phyloP scores from a whole-genome alignment of 2,888 invertebrate genomes.

The Metacarcinus magister region DNA sequence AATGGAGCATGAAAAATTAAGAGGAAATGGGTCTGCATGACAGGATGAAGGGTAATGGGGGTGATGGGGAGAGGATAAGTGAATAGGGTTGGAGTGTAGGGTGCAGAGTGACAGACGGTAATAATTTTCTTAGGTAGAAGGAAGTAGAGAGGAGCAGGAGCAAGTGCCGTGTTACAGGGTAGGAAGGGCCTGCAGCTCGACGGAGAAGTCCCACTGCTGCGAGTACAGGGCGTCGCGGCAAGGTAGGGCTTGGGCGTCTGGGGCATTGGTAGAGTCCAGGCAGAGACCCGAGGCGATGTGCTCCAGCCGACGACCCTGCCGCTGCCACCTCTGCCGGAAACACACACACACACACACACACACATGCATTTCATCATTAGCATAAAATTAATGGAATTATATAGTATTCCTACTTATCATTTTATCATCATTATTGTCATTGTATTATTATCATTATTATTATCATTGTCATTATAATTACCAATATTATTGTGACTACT shows the following conservation, averaged over 20 bases:
- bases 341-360: slow-evolving; percentile 38
- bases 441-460: neutral
- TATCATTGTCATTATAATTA: neutral
- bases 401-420: too few species aligned
- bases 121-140: too few species aligned
- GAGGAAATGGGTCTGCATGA: too few species aligned
- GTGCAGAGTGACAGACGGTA: neutral
- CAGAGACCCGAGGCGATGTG: slow-evolving; percentile 72
- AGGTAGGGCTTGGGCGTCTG: slow-evolving; percentile 65
- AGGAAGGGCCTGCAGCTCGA: slow-evolving; percentile 73
- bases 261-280: slow-evolving; percentile 68
- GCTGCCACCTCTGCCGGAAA: slow-evolving; percentile 66
- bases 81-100: neutral
- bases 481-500: neutral
- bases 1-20: too few species aligned
- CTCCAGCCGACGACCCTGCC: slow-evolving; percentile 65
- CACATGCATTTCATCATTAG: neutral
- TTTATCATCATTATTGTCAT: neutral
- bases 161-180: neutral
- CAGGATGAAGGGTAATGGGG: neutral
- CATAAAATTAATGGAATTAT: too few species aligned
- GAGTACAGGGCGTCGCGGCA: slow-evolving; percentile 68
- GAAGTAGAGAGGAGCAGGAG: neutral
- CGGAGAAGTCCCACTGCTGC: slow-evolving; percentile 77
- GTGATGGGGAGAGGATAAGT: neutral